These are phyloP conservation scores for Polydrusus pterygomalis DNA, from an alignment of 2,888 invertebrate genomes.

Conservation along the genomic window DNA sequence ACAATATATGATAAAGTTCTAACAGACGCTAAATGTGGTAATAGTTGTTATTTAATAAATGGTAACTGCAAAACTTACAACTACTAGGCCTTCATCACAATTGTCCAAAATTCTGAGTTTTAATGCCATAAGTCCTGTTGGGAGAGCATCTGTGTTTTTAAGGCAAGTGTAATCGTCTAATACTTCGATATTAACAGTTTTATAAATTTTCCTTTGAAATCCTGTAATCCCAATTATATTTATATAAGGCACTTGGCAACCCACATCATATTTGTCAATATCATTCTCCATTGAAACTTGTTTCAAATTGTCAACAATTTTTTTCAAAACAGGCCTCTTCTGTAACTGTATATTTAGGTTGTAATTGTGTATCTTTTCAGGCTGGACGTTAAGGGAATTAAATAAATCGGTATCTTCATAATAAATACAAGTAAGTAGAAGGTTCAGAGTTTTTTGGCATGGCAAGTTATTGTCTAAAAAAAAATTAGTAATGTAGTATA, in stretches of 20 bases:
- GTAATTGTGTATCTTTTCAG: conserved; percentile 53
- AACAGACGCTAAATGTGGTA: no score
- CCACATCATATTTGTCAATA: conserved; percentile 64
- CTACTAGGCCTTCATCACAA: conserved; percentile 67
- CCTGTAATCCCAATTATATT: conserved; percentile 69
- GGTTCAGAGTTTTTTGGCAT: conserved; percentile 65
- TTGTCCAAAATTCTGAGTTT: conserved; percentile 71
- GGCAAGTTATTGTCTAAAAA: conserved; percentile 61
- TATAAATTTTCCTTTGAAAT: conserved; percentile 65
- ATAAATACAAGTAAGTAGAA: conserved; percentile 69
- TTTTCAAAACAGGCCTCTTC: conserved; percentile 65
- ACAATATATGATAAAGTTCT: no score
- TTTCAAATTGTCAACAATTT: conserved; percentile 63
- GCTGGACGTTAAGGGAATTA: conserved; percentile 62
- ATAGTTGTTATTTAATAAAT: neutral
- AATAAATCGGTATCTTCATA: conserved; percentile 68
- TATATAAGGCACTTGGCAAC: conserved; percentile 66
- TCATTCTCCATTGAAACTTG: conserved; percentile 57
- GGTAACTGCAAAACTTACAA: conserved; percentile 64
- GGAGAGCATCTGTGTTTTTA: conserved; percentile 65
- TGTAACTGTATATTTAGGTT: conserved; percentile 62
- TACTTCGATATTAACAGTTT: conserved; percentile 71
- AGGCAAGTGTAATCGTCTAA: conserved; percentile 70
- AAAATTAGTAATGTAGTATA: neutral
- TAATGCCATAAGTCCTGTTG: conserved; percentile 70